Evolutionary conservation across 2,113 vertebrate species (phyloP).

Genomic region (Apus apus): DNA sequence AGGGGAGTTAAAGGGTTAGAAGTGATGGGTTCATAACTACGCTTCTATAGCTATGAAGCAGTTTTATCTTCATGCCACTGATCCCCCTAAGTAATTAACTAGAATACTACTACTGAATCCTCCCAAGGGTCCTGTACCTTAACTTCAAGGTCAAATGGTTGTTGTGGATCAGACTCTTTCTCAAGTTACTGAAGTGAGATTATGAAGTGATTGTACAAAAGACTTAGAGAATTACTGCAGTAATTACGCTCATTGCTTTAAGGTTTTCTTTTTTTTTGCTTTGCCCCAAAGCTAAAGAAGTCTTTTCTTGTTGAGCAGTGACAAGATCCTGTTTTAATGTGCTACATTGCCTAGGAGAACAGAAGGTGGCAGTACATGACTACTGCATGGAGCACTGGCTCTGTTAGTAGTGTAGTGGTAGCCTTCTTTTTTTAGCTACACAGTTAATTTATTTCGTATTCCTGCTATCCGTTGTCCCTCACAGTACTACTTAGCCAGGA

Average conservation of each 20-base stretch:
- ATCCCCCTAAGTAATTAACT: background rate
- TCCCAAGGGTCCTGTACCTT: background rate
- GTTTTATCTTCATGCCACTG: background rate
- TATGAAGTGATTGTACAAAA: background rate
- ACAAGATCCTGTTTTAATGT: background rate
- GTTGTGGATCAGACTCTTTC: background rate
- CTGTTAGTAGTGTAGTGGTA: background rate
- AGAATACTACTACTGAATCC: background rate
- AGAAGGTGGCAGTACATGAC: conserved; percentile 50
- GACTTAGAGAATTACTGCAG: background rate
- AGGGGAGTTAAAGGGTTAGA: background rate
- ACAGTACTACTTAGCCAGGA: background rate
- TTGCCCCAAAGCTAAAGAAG: background rate
- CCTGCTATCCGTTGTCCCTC: background rate
- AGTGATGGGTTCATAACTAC: background rate
- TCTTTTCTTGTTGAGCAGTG: background rate
- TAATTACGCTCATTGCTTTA: background rate
- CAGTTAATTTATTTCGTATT: background rate
- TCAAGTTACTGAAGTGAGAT: background rate
- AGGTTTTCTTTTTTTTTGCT: background rate
- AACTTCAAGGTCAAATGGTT: background rate
- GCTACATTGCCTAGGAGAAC: background rate
- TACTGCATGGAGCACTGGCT: background rate
- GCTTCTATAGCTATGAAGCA: background rate
- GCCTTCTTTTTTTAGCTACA: background rate